Evolutionary conservation across 1,140 invertebrate species (phyloP).

Genomic region (Drosophila nigromelanica): DNA sequence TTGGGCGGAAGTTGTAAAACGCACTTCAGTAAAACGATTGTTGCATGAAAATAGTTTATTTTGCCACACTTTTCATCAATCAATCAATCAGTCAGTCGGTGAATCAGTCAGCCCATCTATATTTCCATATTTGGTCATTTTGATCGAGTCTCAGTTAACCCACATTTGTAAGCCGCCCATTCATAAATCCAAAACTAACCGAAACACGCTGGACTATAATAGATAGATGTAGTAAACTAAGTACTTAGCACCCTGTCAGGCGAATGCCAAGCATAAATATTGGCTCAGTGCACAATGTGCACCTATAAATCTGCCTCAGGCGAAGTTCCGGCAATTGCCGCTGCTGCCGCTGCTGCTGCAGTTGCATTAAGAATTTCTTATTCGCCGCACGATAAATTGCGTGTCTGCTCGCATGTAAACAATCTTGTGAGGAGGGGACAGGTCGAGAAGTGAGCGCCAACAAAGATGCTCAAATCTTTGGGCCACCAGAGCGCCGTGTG

Average conservation of each 20-base stretch:
- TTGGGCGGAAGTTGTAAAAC: too few species aligned
- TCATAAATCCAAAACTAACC: constrained; percentile 10
- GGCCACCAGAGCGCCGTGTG: constrained; percentile 7
- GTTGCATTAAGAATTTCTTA: constrained; percentile 7
- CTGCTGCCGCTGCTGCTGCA: constrained; percentile 11
- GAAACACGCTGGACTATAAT: neutral
- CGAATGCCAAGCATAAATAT: constrained; percentile 37
- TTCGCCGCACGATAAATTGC: constrained; percentile 32
- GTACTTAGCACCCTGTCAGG: constrained; percentile 30
- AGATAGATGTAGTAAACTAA: constrained; percentile 16
- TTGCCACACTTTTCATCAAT: too few species aligned
- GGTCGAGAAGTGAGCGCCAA: constrained; percentile 27
- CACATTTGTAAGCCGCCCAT: neutral
- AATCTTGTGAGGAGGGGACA: neutral
- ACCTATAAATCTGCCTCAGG: constrained; percentile 20
- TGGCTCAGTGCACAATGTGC: neutral
- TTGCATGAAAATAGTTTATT: too few species aligned
- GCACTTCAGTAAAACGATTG: too few species aligned
- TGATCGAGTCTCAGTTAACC: neutral
- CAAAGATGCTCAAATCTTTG: constrained; percentile 10
- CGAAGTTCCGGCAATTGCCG: constrained; percentile 3
- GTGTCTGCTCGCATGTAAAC: constrained; percentile 40
- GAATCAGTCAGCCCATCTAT: too few species aligned
- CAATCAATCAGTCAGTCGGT: too few species aligned
- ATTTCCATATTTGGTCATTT: neutral